Evolutionary conservation across 2,888 invertebrate species (phyloP), one percentile per base, ranked within the genome.

Genomic region (Pyrrhosoma nymphula): DNA sequence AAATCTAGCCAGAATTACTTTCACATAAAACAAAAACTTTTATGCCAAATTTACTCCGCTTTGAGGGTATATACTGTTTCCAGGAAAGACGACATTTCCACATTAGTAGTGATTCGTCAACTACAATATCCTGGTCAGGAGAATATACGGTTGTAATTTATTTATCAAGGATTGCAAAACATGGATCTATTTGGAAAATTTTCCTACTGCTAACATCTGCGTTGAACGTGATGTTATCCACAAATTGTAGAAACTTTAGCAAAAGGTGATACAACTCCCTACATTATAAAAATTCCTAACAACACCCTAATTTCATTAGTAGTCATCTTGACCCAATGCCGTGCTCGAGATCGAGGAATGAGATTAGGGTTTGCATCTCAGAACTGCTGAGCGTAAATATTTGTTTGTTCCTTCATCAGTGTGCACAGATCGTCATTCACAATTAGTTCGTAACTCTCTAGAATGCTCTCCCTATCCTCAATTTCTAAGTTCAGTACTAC

Each of bases 41-140:
- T 35, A 91, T 95, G 8, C 88, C 93, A 93, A 95, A 95, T 69
- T 75, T 95, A n/a, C 82, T 88, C 35, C 95, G 39, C 95, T 90
- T 95, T 56, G 95, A 93, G n/a, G 90, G 95, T 26, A 91, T 63
- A 23, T 63, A 23, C 23, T 63, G 23, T 23, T 23, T 63, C 23
- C 63, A 63, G 16, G 56, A 56, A 16, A 56, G 56, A 8, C 8
- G 8, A 56, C 56, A 8, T 16, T 56, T 56, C 95, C 95, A 95
- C 55, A 95, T 75, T 20, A 95, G 95, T 47, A 95, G 95, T 30
- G 95, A 95, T 88, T 95, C 95, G 82, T 95, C 95, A 69, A 95
- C 56, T 26, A 56, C 75, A 35, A 95, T 95, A 39, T 89, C 60
- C 90, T 95, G n/a, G 88, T 95, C 8, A n/a, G 95, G 89, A 30